Conservation (phyloP, 1,140 invertebrate genomes). For the Zaprionus davidi region DNA sequence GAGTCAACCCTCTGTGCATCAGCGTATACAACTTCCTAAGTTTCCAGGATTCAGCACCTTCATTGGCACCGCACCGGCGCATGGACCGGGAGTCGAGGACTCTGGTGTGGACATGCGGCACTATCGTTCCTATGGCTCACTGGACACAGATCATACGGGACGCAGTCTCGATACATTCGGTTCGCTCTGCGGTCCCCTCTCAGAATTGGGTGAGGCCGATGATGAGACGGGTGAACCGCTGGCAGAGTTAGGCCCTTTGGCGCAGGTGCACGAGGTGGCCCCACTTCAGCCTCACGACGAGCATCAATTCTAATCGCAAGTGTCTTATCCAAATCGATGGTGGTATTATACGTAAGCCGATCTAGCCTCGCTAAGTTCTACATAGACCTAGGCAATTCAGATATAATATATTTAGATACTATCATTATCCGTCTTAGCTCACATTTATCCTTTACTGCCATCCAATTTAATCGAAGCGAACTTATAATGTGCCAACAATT, state of each 20-base stretch:
- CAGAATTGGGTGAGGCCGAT: conserved; percentile 53
- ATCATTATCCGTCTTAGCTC: conserved; percentile 48
- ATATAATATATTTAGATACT: conserved; percentile 33
- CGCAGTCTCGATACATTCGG: conserved; percentile 75
- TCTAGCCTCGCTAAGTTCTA: conserved; percentile 42
- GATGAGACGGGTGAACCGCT: conserved; percentile 17
- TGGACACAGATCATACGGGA: conserved; percentile 71
- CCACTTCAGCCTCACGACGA: conserved; percentile 45
- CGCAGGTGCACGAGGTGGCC: conserved; percentile 42
- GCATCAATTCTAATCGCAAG: conserved; percentile 59
- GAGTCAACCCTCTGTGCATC: conserved; percentile 43
- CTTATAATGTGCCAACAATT: conserved; percentile 49
- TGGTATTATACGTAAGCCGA: conserved; percentile 51
- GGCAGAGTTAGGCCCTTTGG: conserved; percentile 34
- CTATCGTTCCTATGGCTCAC: conserved; percentile 70
- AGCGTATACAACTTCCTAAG: conserved; percentile 70
- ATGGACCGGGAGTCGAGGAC: conserved; percentile 55
- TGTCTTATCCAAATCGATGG: conserved; percentile 54
- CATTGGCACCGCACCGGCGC: conserved; percentile 60
- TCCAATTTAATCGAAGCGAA: conserved; percentile 45
- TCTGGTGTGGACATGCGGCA: conserved; percentile 67
- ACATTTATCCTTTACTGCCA: conserved; percentile 55
- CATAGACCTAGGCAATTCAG: conserved; percentile 46
- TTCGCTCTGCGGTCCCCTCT: conserved; percentile 67
- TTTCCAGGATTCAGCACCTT: conserved; percentile 75